Percentiles rank a stretch among this genome's conserved stretches.
Evolutionary conservation across 1,140 invertebrate species (phyloP).

Genomic region (Drosophila eugracilis): DNA sequence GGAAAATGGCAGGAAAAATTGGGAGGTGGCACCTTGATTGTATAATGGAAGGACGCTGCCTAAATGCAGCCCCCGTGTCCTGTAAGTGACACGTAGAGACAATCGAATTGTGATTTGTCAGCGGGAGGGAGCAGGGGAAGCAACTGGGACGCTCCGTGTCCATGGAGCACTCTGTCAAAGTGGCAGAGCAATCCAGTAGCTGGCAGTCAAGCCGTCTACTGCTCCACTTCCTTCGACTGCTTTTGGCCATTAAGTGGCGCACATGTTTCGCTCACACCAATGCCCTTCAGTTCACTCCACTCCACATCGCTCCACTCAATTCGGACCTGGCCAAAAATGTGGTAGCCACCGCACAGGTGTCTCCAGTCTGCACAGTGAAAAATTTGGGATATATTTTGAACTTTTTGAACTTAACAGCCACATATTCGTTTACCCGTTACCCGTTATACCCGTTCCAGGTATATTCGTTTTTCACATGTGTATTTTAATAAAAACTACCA

Average conservation of each 20-base stretch:
- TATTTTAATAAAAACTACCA: no score
- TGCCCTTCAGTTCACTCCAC: slow-evolving; percentile 13
- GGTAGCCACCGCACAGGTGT: slow-evolving; percentile 45
- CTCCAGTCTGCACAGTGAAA: slow-evolving; percentile 22
- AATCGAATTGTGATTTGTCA: slow-evolving; percentile 79
- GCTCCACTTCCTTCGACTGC: slow-evolving; percentile 38
- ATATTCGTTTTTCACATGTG: not conserved
- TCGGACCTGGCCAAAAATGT: slow-evolving; percentile 26
- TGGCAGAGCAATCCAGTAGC: slow-evolving; percentile 43
- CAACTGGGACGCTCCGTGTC: slow-evolving; percentile 6
- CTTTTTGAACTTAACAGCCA: no score
- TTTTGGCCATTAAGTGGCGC: slow-evolving; percentile 70
- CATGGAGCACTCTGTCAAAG: slow-evolving; percentile 62
- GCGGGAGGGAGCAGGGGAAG: slow-evolving; percentile 1
- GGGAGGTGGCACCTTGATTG: slow-evolving; percentile 54
- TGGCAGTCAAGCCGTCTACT: slow-evolving; percentile 17
- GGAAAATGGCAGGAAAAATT: slow-evolving; percentile 40
- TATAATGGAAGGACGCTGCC: slow-evolving; percentile 66
- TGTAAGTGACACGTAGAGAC: slow-evolving; percentile 79
- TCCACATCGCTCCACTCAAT: slow-evolving; percentile 12
- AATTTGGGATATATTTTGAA: no score
- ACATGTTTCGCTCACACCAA: slow-evolving; percentile 50
- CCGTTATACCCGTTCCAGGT: not conserved
- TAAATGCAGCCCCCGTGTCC: slow-evolving; percentile 64
- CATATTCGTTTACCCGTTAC: no score